Evolutionary conservation across 64 coral and sea anemone genomes (phyloP).

Genomic region (Porites australiensis): DNA sequence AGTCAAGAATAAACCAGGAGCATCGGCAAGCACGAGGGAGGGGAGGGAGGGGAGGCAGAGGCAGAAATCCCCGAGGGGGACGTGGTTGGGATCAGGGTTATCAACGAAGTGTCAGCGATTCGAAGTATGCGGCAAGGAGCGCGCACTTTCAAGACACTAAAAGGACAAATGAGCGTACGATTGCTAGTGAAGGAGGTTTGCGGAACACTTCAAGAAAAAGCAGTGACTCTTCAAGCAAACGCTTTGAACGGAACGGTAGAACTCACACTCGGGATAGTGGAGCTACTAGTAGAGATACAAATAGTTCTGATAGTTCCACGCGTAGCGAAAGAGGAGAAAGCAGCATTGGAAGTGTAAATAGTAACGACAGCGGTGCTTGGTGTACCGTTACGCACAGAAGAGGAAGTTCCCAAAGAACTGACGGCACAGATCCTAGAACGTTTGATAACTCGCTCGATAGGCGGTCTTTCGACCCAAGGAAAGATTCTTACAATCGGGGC

Average conservation of each 20-base stretch:
- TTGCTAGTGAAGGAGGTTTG: slow-evolving; percentile 7
- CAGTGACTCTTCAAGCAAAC: not conserved
- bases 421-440: not conserved
- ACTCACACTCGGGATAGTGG: not conserved
- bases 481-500: not conserved
- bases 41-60: not conserved
- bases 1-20: not conserved
- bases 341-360: not conserved
- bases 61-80: not conserved
- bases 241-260: not conserved
- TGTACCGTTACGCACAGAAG: not conserved
- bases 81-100: not conserved
- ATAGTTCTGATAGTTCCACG: not conserved
- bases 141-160: not conserved
- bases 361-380: not conserved
- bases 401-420: not conserved
- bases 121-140: slow-evolving; percentile 10
- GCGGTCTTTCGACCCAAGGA: not conserved
- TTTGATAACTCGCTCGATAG: not conserved
- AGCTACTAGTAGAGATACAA: not conserved
- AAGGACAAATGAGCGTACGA: not conserved
- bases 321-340: not conserved
- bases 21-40: slow-evolving; percentile 3
- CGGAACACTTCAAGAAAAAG: not conserved
- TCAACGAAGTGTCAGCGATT: slow-evolving; percentile 36